phyloP scores from a whole-genome alignment of 2,888 invertebrate species.

The Machimus atricapillus region DNA sequence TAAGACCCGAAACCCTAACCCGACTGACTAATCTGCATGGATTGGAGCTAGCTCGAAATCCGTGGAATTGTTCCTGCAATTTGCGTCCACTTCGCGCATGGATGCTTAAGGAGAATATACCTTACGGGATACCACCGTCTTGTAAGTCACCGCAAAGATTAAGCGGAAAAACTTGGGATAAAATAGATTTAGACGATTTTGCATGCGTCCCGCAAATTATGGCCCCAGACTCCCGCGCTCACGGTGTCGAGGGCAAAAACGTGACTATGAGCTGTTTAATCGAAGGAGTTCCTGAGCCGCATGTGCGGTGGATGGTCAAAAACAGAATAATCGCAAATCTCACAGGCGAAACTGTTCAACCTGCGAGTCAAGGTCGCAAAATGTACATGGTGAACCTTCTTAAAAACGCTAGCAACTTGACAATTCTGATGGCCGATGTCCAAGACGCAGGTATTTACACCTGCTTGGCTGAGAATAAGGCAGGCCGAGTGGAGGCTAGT shows the following conservation, averaged over 20 bases:
- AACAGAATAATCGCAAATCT: slow-evolving; percentile 75
- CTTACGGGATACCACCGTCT: slow-evolving; percentile 73
- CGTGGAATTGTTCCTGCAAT: slow-evolving; percentile 83
- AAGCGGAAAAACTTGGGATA: slow-evolving; percentile 74
- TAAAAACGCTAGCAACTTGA: slow-evolving; percentile 75
- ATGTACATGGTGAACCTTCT: slow-evolving; percentile 72
- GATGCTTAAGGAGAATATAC: slow-evolving; percentile 81
- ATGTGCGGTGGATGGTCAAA: slow-evolving; percentile 75
- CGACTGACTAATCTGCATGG: slow-evolving; percentile 75
- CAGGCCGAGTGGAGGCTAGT: slow-evolving; percentile 77
- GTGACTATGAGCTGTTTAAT: slow-evolving; percentile 77
- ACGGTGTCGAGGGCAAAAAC: slow-evolving; percentile 75
- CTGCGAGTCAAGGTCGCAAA: slow-evolving; percentile 66
- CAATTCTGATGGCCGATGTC: slow-evolving; percentile 74
- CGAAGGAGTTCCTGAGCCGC: slow-evolving; percentile 74
- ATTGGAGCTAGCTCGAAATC: slow-evolving; percentile 78
- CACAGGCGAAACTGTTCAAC: slow-evolving; percentile 58
- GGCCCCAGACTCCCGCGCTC: slow-evolving; percentile 67
- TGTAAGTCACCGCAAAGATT: slow-evolving; percentile 74
- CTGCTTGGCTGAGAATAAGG: slow-evolving; percentile 82
- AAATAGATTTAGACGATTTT: slow-evolving; percentile 78
- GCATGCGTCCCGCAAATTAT: slow-evolving; percentile 78
- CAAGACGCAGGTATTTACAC: slow-evolving; percentile 80
- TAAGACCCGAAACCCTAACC: slow-evolving; percentile 72
- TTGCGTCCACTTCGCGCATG: slow-evolving; percentile 77